Evolutionary conservation across 2,113 vertebrate genomes (phyloP).

Genomic region (Chlamydotis undulata): DNA sequence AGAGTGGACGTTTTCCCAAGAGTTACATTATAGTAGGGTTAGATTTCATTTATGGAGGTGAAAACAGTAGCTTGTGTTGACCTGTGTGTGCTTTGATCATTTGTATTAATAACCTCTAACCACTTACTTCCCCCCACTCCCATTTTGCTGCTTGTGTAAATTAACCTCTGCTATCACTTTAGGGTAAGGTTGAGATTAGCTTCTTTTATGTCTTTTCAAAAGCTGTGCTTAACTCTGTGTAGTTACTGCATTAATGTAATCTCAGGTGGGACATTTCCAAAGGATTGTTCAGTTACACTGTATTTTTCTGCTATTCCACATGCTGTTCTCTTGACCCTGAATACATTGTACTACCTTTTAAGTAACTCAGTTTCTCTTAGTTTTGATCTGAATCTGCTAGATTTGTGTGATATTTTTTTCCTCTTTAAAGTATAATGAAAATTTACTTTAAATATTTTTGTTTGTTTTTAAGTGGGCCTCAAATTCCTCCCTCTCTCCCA

Average conservation of each 20-base stretch:
- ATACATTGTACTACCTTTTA: neutral
- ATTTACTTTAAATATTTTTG: neutral
- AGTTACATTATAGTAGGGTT: conserved; percentile 2
- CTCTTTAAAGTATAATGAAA: neutral
- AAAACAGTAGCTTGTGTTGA: conserved; percentile 37
- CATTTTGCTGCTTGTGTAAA: conserved; percentile 37
- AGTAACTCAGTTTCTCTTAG: neutral
- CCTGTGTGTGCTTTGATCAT: conserved; percentile 38
- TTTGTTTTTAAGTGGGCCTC: neutral
- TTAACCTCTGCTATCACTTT: conserved; percentile 53
- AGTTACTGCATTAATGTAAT: neutral
- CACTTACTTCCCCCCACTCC: conserved; percentile 24
- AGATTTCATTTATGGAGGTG: conserved; percentile 24
- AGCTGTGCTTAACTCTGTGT: neutral
- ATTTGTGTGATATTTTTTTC: neutral
- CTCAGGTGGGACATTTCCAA: conserved; percentile 28
- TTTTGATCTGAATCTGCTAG: neutral
- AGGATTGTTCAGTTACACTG: neutral
- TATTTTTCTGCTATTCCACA: conserved; percentile 12
- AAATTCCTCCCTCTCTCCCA: neutral
- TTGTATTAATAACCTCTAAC: conserved; percentile 57
- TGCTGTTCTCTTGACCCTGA: neutral
- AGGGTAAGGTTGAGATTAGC: conserved; percentile 12
- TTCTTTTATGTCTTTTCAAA: conserved; percentile 24
- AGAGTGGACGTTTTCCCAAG: neutral